Base-by-base conservation (phyloP, 1,140 invertebrate species). In the Sesamia nonagrioides region DNA sequence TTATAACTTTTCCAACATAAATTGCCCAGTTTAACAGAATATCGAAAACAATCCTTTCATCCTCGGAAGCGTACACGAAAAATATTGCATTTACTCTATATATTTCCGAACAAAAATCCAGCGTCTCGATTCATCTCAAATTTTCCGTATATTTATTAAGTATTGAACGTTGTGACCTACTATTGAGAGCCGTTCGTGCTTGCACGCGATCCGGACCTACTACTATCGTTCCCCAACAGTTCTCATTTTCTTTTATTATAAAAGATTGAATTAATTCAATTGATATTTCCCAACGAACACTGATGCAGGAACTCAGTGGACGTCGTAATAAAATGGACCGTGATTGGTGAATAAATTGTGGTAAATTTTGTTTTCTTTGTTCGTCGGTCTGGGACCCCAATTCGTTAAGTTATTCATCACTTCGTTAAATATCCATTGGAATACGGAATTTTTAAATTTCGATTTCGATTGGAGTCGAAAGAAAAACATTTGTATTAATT, bases 231-330 rank as follows among this genome's bases (percentile, higher is more conserved):
- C 42, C 66, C 66, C 37, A 52, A 54, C 27, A 71, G 68, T 69
- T 50, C 21, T 71, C 48, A n/a, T 71, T 71, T n/a, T 54, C 68
- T 71, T 71, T 71, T 71, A 71, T 71, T 52, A 71, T 71, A 71
- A 54, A 54, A 71, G 68, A 71, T 71, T 71, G 68, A 71, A 71
- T 71, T 71, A 71, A 71, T 71, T 54, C 68, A 37, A 71, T 71
- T 71, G 68, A 71, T 71, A 71, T 71, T 71, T 71, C 50, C 27
- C 48, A 54, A 54, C 33, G 48, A 54, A 54, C 68, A 54, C 27
- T 54, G 68, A 37, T 71, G 68, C 33, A 71, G 45, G 66, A 37
- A 48, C 68, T 52, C 13, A 6, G 27, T 54, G 33, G 50, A 52
- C 45, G 27, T 35, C 9, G 37, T 37, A 18, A 17, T 66, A 21